Evolutionary conservation across 2,113 vertebrate genomes (phyloP).

Genomic region (Nestor notabilis): DNA sequence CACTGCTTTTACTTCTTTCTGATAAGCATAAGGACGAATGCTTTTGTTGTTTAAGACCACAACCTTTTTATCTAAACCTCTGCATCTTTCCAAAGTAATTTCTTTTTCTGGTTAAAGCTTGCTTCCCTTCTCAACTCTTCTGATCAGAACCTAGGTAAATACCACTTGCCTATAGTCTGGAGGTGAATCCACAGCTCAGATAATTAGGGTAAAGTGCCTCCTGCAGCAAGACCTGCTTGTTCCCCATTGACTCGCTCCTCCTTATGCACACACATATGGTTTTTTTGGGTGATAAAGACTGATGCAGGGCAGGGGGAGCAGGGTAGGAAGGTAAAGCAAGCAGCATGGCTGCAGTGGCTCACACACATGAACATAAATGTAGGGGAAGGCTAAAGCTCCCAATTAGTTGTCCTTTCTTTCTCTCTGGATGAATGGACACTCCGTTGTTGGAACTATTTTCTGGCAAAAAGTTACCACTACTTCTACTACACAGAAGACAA

Average conservation of each 20-base stretch:
- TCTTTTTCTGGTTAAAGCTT: not conserved
- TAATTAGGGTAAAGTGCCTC: not conserved
- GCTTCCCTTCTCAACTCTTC: not conserved
- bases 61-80: not conserved
- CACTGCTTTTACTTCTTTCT: not conserved
- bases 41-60: not conserved
- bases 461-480: not conserved
- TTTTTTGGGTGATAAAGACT: not conserved
- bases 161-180: not conserved
- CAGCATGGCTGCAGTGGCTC: not conserved
- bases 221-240: not conserved
- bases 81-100: not conserved
- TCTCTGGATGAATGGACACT: not conserved
- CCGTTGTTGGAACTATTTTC: not conserved
- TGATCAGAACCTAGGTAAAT: not conserved
- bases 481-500: not conserved
- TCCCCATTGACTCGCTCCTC: not conserved
- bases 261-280: not conserved
- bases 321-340: not conserved
- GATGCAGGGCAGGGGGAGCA: rapidly evolving
- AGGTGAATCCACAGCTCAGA: not conserved
- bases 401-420: not conserved
- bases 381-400: not conserved
- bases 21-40: not conserved
- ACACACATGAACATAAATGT: too few species aligned